Base-by-base conservation (phyloP, 2,888 invertebrate genomes). In the Thymelicus lineola region DNA sequence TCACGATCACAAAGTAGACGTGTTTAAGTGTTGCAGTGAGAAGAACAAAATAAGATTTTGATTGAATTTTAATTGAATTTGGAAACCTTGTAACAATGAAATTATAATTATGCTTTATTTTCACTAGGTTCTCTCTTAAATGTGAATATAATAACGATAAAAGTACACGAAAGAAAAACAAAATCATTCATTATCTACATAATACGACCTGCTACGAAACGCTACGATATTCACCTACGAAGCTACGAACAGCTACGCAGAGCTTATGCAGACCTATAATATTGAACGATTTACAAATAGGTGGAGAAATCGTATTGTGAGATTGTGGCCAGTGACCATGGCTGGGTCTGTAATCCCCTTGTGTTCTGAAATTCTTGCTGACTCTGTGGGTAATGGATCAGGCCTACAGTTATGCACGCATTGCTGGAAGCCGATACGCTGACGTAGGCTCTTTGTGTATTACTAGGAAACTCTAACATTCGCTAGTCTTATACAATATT, bases 271-370 rank as follows among this genome's bases (percentile, higher is more conserved):
- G 45, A 63, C 20, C 66, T 65, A 46, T 28, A n/a, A n/a, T n/a
- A n/a, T n/a, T n/a, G 35, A 62, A 28, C 36, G 45, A 62, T 68
- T 68, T 62, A 62, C 57, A 62, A 66, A 71, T 70, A 67, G 70
- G 73, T 70, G 71, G 72, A 72, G 72, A 74, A 73, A 76, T 76
- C 71, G 74, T 70, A 69, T 76, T 70, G 71, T 57, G 62, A 72
- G 75, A 74, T 76, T 77, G 76, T 74, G 74, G 64, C 72, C 76
- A 68, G 53, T 75, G 76, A 73, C 76, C 76, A 74, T 75, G 72
- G 72, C 73, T 75, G 75, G 76, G 76, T 73, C 70, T 66, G 73
- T 76, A 76, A 76, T 76, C 76, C 74, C 62, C 64, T 71, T 67
- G 66, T 65, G 59, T 57, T 62, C 46, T 61, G 65, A 15, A 45